Conservation (phyloP, 2,888 invertebrate species). For the Leucophenga montana region DNA sequence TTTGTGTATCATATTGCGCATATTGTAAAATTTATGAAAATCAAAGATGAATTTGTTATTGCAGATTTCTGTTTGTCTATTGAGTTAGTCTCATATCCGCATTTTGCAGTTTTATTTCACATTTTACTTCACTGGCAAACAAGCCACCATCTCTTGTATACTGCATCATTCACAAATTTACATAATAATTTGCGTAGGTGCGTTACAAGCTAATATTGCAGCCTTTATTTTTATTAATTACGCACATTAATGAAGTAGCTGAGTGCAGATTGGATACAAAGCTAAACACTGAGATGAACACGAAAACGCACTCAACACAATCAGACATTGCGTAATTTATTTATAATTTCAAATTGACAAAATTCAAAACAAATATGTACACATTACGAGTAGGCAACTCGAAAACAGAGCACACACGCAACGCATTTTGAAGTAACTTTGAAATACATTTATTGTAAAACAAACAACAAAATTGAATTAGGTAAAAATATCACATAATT, state of each 20-base stretch:
- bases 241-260: no score
- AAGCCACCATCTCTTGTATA: neutral
- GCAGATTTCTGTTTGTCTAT: no score
- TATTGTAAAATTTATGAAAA: no score
- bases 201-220: neutral
- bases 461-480: neutral
- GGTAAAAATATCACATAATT: constrained; percentile 11
- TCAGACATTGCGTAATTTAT: constrained; percentile 1
- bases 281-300: no score
- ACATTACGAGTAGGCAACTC: neutral
- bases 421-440: neutral
- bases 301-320: neutral
- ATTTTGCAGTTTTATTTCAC: neutral
- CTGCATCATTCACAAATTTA: neutral
- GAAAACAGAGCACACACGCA: neutral
- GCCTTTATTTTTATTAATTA: no score
- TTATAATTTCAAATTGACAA: neutral
- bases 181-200: neutral
- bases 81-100: no score
- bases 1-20: no score
- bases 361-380: constrained; percentile 3
- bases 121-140: neutral
- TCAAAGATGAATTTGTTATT: no score
- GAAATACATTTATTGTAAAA: neutral
- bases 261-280: no score